Conservation (phyloP, 2,113 vertebrate genomes). For the Polyodon spathula region DNA sequence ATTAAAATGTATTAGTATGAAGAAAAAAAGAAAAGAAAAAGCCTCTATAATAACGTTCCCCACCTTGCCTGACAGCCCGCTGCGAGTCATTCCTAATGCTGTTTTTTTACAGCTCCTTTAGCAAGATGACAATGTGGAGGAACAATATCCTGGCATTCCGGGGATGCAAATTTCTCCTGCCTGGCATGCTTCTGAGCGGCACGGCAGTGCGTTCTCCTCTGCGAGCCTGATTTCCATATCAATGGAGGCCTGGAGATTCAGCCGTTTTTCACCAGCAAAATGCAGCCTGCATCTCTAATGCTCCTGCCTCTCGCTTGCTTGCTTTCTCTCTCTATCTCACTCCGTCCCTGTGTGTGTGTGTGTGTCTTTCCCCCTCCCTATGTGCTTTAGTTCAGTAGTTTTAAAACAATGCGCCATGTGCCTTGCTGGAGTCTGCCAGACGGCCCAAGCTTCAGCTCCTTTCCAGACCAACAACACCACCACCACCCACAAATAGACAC, state of each 20-base stretch:
- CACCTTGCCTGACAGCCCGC: constrained; percentile 20
- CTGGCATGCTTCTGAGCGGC: constrained; percentile 6
- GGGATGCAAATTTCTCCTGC: constrained; percentile 7
- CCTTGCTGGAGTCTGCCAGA: constrained; percentile 14
- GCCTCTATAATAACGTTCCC: constrained; percentile 6
- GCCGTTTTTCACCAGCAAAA: constrained; percentile 5
- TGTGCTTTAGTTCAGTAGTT: constrained; percentile 16
- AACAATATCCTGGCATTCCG: constrained; percentile 14
- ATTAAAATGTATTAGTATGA: not conserved
- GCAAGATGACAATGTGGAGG: constrained; percentile 10
- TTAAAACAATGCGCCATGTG: constrained; percentile 15
- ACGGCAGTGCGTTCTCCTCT: constrained; percentile 8
- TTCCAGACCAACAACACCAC: not conserved
- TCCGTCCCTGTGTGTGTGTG: no score
- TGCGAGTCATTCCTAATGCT: constrained; percentile 18
- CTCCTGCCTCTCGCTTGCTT: not conserved
- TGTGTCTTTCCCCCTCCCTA: no score
- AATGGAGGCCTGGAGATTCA: constrained; percentile 10
- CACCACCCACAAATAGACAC: not conserved
- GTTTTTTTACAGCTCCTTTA: constrained; percentile 14
- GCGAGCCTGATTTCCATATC: constrained; percentile 14
- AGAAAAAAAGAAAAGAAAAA: not conserved
- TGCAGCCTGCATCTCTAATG: constrained; percentile 15
- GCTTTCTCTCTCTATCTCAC: not conserved
- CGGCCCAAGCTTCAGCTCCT: constrained; percentile 4